Conservation (phyloP, 1,140 invertebrate species). For the Sinella curviseta region DNA sequence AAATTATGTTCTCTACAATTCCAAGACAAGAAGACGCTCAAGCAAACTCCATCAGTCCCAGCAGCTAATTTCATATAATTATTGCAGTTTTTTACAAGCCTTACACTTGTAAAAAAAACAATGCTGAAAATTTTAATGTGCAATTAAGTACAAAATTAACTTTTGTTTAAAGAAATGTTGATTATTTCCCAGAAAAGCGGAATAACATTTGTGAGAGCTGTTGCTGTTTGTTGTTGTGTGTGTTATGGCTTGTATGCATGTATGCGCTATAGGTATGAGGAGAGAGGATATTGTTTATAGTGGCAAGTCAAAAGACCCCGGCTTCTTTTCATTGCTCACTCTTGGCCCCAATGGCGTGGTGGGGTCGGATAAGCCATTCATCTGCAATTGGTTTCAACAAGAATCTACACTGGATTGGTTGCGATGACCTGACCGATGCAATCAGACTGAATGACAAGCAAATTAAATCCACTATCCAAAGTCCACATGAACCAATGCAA, state of each 20-base stretch:
- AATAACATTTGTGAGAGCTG: too few species aligned
- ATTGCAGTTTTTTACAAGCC: too few species aligned
- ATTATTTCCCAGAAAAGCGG: too few species aligned
- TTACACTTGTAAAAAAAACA: too few species aligned
- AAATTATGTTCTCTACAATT: too few species aligned
- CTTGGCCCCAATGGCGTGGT: neutral
- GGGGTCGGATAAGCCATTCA: neutral
- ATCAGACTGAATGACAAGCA: neutral
- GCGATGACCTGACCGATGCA: neutral
- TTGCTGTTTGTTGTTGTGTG: neutral
- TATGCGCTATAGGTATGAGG: neutral
- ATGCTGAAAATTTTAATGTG: too few species aligned
- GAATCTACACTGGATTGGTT: neutral
- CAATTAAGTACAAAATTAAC: too few species aligned
- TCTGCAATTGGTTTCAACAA: constrained; percentile 16
- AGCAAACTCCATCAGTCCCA: too few species aligned
- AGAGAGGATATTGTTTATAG: constrained; percentile 3
- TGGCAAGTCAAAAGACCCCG: constrained; percentile 3
- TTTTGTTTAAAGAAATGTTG: too few species aligned
- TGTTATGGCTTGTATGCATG: neutral
- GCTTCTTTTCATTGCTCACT: constrained; percentile 5
- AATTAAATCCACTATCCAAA: neutral
- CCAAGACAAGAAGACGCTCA: too few species aligned
- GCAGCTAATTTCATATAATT: too few species aligned
- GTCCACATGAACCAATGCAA: constrained; percentile 14